These are phyloP conservation scores for Arctia plantaginis DNA, from an alignment of 2,888 invertebrate genomes.

Conservation along the genomic window DNA sequence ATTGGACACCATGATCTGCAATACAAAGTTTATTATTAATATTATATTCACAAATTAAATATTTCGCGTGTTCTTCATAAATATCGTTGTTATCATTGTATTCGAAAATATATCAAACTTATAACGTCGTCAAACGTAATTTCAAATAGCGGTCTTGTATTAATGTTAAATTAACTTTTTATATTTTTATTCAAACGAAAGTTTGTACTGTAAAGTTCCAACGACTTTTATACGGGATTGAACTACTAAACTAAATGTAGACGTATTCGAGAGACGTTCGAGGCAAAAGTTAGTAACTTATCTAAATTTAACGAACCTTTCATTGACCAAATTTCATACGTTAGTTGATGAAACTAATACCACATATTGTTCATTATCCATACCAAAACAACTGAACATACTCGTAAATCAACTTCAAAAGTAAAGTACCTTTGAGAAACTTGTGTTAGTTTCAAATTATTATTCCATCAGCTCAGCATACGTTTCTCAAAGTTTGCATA, in stretches of 20 bases:
- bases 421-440: not conserved
- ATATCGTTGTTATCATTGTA: not conserved
- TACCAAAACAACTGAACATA: not conserved
- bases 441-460: conserved; percentile 12
- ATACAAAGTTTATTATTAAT: too few species aligned
- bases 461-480: conserved; percentile 3
- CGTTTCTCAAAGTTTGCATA: conserved; percentile 15
- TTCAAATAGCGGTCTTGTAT: not conserved
- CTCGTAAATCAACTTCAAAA: not conserved
- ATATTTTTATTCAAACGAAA: not conserved
- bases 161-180: not conserved
- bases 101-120: not conserved
- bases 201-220: not conserved
- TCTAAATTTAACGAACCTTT: not conserved
- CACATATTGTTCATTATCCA: not conserved
- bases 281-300: not conserved
- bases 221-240: not conserved
- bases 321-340: not conserved
- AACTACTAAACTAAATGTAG: not conserved
- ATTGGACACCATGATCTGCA: too few species aligned
- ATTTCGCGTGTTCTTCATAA: not conserved
- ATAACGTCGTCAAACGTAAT: not conserved
- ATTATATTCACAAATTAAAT: too few species aligned
- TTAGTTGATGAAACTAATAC: not conserved
- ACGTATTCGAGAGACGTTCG: too few species aligned